Conservation (phyloP, 2,113 vertebrate species). For the Tetrax tetrax region DNA sequence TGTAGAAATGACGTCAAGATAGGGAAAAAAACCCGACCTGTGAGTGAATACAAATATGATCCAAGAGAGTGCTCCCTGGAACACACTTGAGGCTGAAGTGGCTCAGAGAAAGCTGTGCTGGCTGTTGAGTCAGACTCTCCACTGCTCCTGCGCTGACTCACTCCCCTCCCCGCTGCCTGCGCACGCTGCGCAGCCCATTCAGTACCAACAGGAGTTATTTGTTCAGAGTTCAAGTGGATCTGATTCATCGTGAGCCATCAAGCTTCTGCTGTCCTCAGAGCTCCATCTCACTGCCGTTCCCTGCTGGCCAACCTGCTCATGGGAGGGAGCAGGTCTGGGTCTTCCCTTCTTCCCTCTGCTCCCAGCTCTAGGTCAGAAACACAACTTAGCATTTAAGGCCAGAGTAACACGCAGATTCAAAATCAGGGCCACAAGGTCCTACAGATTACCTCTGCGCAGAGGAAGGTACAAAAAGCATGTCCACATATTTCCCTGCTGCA, state of each 20-base stretch:
- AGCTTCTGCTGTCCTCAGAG: neutral
- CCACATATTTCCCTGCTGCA: neutral
- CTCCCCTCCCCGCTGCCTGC: neutral
- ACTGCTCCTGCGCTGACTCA: neutral
- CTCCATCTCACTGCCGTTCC: neutral
- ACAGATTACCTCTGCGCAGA: neutral
- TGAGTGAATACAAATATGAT: neutral
- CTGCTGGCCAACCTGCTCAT: neutral
- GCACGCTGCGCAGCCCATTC: accelerated
- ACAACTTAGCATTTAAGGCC: neutral
- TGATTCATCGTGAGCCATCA: neutral
- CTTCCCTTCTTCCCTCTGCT: neutral
- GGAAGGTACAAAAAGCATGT: neutral
- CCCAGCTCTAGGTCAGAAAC: neutral
- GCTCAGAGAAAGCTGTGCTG: neutral
- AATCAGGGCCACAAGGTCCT: neutral
- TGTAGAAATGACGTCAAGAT: neutral
- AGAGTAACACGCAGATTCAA: neutral
- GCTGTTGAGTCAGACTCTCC: neutral
- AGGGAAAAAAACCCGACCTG: neutral
- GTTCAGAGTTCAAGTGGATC: neutral
- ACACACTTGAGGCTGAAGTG: neutral
- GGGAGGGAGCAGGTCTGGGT: too few relatives aligned
- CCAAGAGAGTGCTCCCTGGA: neutral
- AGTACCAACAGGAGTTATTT: neutral